Percentiles rank a stretch among this genome's conserved stretches.
Conservation (phyloP, 2,797 vertebrate genomes). For the Chrysocyon brachyurus region DNA sequence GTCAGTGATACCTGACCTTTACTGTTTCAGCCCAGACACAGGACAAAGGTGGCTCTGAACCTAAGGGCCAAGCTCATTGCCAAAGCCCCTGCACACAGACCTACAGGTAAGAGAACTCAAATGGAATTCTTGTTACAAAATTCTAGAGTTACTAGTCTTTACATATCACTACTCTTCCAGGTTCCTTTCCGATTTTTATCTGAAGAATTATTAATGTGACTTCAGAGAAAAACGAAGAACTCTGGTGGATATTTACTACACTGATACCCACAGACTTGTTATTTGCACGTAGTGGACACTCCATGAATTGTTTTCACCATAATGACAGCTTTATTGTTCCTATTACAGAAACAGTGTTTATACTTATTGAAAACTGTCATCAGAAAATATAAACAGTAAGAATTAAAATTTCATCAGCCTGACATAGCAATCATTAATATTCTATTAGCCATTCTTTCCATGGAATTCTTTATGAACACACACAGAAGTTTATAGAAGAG, state of each 20-base stretch:
- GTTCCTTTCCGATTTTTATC: not conserved
- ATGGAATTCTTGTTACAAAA: conserved; percentile 16
- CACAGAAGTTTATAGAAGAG: not conserved
- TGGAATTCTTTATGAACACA: not conserved
- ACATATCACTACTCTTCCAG: not conserved
- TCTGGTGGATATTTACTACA: not conserved
- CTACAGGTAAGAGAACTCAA: not conserved
- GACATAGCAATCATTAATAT: not conserved
- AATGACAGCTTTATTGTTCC: not conserved
- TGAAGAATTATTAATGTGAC: not conserved
- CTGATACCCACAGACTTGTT: not conserved
- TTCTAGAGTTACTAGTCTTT: not conserved
- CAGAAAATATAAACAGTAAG: not conserved
- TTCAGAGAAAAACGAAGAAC: conserved; percentile 56
- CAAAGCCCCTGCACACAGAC: not conserved
- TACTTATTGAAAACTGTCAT: not conserved
- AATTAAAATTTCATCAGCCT: conserved; percentile 28
- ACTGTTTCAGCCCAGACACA: conserved; percentile 44
- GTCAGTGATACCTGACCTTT: conserved; percentile 57
- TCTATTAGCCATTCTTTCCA: conserved; percentile 3
- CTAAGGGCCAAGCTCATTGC: not conserved
- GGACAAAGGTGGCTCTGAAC: not conserved
- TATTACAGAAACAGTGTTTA: conserved; percentile 1
- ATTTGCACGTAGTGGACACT: not conserved
- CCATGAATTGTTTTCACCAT: not conserved